Evolutionary conservation across 2,888 invertebrate genomes (phyloP).

Genomic region (Drosophila picticornis): DNA sequence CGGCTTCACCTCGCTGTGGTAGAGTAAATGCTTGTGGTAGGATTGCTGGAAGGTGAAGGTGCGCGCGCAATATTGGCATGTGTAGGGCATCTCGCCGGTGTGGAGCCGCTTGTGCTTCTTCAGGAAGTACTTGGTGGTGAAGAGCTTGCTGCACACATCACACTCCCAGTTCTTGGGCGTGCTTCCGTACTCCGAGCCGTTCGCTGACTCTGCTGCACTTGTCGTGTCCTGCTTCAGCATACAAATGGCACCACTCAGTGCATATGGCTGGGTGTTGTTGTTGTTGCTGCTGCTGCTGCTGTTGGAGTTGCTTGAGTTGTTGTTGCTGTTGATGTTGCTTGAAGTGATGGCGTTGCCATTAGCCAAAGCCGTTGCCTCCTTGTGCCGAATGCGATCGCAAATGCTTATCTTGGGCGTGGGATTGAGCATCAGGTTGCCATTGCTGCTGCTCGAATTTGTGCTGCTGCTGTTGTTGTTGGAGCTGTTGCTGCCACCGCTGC

Average conservation of each 20-base stretch:
- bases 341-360: constrained; percentile 11
- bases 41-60: constrained; percentile 96
- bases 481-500: constrained; percentile 36
- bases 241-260: constrained; percentile 68
- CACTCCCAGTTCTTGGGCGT: constrained; percentile 94
- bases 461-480: constrained; percentile 45
- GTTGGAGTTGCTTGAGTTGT: constrained; percentile 7
- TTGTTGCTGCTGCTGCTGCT: neutral
- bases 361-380: constrained; percentile 55
- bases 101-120: constrained; percentile 95
- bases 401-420: constrained; percentile 77
- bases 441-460: constrained; percentile 34
- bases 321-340: constrained; percentile 3
- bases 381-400: constrained; percentile 82
- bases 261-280: constrained; percentile 55
- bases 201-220: constrained; percentile 18
- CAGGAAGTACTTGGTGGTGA: constrained; percentile 95
- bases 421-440: constrained; percentile 34
- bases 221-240: constrained; percentile 63
- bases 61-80: constrained; percentile 92
- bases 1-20: constrained; percentile 94
- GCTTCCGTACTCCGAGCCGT: constrained; percentile 44
- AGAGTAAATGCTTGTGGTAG: constrained; percentile 94
- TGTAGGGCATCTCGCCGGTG: constrained; percentile 95
- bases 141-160: constrained; percentile 93